These are phyloP conservation scores for Macropus fuliginosus DNA, from an alignment of 2,797 vertebrate genomes.

Conservation along the genomic window DNA sequence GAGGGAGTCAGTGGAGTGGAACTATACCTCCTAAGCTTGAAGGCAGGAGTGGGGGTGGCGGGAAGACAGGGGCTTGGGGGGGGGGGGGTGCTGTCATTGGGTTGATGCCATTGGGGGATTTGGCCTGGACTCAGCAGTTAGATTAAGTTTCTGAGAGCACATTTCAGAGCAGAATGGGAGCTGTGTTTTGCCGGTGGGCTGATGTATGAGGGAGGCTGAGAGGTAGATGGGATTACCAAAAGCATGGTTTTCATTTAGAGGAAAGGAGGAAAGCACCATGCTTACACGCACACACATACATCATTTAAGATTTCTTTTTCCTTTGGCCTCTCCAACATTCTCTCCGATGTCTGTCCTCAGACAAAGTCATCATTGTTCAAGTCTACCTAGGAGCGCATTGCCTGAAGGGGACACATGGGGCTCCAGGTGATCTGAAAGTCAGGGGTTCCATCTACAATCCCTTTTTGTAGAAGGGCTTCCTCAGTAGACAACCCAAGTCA, in stretches of 20 bases:
- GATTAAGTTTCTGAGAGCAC: conserved; percentile 87
- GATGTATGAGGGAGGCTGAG: conserved; percentile 76
- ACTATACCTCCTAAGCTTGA: not conserved
- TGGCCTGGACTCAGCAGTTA: conserved; percentile 82
- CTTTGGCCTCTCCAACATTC: not conserved
- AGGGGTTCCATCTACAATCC: not conserved
- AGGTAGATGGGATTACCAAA: conserved; percentile 80
- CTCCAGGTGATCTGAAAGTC: not conserved
- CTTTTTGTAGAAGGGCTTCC: not conserved
- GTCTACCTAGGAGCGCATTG: not conserved
- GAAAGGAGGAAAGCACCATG: conserved; percentile 46
- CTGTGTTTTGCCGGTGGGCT: conserved; percentile 86
- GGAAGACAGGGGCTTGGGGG: conserved; percentile 13
- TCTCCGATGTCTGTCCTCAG: not conserved
- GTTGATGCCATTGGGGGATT: conserved; percentile 83
- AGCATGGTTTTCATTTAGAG: conserved; percentile 79
- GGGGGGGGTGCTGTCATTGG: conserved; percentile 78
- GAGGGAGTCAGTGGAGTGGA: not conserved
- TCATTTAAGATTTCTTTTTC: conserved; percentile 32
- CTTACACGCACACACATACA: not conserved
- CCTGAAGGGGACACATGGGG: not conserved
- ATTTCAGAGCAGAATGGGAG: conserved; percentile 88
- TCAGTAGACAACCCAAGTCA: not conserved
- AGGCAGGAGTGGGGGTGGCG: not conserved
- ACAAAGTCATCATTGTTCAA: conserved; percentile 56